phyloP scores from a whole-genome alignment of 2,113 vertebrate species.

The Azemiops feae region DNA sequence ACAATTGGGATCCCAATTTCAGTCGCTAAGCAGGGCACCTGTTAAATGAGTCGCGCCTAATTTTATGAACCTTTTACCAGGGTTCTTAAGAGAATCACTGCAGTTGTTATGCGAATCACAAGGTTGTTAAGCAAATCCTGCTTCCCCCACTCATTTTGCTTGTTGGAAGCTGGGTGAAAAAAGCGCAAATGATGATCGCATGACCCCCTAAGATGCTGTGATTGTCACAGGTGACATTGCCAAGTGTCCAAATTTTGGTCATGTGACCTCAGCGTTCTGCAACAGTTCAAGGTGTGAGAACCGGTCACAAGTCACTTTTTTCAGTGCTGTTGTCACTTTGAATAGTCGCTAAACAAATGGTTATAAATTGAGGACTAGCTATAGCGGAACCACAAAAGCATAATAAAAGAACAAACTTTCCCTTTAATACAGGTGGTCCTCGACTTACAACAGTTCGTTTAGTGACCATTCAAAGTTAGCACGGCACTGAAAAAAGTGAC shows the following conservation, averaged over 20 bases:
- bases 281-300: not conserved
- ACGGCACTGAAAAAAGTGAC: not conserved
- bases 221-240: not conserved
- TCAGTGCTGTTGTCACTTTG: not conserved
- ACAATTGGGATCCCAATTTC: not conserved
- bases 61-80: not conserved
- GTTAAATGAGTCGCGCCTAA: not conserved
- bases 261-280: not conserved
- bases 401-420: not conserved
- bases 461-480: not conserved
- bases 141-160: not conserved
- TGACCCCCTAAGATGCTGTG: not conserved
- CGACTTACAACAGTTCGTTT: not conserved
- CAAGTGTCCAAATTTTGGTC: not conserved
- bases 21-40: not conserved
- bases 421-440: not conserved
- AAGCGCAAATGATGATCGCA: not conserved
- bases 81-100: not conserved
- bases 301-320: not conserved
- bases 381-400: not conserved
- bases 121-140: not conserved
- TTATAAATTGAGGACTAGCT: not conserved
- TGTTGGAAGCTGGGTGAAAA: not conserved
- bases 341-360: not conserved
- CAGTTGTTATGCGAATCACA: not conserved